These are phyloP conservation scores for Thalassoma bifasciatum DNA, from an alignment of 2,113 vertebrate genomes.

Conservation along the genomic window DNA sequence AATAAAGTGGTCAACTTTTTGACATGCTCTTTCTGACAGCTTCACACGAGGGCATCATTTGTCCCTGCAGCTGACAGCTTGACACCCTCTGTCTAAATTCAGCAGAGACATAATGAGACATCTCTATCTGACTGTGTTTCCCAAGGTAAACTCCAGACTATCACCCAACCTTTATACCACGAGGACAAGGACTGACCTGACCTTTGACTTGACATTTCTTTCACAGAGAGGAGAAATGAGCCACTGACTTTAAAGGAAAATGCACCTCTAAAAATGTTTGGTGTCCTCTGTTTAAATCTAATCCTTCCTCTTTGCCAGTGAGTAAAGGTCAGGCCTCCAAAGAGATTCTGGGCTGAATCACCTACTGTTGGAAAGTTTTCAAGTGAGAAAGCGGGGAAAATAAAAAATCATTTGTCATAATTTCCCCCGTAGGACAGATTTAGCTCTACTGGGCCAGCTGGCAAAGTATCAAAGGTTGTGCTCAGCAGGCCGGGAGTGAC, in stretches of 20 bases:
- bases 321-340: constrained; percentile 72
- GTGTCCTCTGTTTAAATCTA: constrained; percentile 53
- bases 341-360: constrained; percentile 57
- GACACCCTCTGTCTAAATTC: constrained; percentile 72
- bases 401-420: constrained; percentile 63
- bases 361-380: constrained; percentile 60
- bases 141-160: constrained; percentile 64
- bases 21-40: constrained; percentile 35
- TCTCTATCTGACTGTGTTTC: constrained; percentile 55
- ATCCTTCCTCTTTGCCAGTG: constrained; percentile 67
- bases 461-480: constrained; percentile 59
- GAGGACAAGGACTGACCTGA: constrained; percentile 57
- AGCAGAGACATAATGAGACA: constrained; percentile 66
- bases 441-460: constrained; percentile 23
- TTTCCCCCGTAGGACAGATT: constrained; percentile 57
- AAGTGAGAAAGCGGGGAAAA: constrained; percentile 40
- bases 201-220: constrained; percentile 68
- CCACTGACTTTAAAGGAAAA: constrained; percentile 36
- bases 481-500: constrained; percentile 59
- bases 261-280: constrained; percentile 38
- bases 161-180: constrained; percentile 43
- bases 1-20: background rate
- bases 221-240: constrained; percentile 57
- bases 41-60: constrained; percentile 57
- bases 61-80: constrained; percentile 49